phyloP scores from a whole-genome alignment of 2,888 invertebrate species.

The Alentia gelatinosa region DNA sequence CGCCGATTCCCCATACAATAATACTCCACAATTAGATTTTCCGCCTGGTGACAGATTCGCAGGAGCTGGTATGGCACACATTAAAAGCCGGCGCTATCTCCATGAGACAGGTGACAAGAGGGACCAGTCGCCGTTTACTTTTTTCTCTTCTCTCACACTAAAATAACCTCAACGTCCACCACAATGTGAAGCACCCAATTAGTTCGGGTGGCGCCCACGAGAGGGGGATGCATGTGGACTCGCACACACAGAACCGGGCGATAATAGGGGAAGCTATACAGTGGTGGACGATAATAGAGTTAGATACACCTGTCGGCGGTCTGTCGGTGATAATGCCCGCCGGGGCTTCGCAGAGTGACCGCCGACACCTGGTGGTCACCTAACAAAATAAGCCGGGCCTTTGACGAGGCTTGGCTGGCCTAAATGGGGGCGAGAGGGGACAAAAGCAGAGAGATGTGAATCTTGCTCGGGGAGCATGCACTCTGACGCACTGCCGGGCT shows the following conservation, averaged over 20 bases:
- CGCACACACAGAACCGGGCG: neutral
- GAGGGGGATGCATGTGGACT: too few relatives aligned
- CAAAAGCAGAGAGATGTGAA: neutral
- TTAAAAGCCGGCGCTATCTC: too few relatives aligned
- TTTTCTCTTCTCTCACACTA: neutral
- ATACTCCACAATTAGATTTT: too few relatives aligned
- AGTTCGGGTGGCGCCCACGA: neutral
- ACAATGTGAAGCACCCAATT: slow-evolving; percentile 3
- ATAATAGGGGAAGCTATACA: neutral
- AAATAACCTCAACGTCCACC: neutral
- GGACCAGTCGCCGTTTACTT: too few relatives aligned
- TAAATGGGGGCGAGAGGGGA: neutral
- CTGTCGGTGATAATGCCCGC: neutral
- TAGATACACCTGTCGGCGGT: slow-evolving; percentile 34
- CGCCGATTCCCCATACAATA: too few relatives aligned
- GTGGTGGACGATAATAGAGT: slow-evolving; percentile 34
- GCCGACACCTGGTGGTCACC: neutral
- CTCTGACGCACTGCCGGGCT: too few relatives aligned
- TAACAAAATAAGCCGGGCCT: neutral
- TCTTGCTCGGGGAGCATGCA: neutral
- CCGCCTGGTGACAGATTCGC: too few relatives aligned
- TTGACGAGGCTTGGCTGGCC: neutral
- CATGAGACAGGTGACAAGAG: too few relatives aligned
- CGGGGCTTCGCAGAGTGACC: neutral
- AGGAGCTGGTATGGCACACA: too few relatives aligned